Base-by-base conservation (phyloP, 2,113 vertebrate genomes). In the Melanostigma gelatinosum region DNA sequence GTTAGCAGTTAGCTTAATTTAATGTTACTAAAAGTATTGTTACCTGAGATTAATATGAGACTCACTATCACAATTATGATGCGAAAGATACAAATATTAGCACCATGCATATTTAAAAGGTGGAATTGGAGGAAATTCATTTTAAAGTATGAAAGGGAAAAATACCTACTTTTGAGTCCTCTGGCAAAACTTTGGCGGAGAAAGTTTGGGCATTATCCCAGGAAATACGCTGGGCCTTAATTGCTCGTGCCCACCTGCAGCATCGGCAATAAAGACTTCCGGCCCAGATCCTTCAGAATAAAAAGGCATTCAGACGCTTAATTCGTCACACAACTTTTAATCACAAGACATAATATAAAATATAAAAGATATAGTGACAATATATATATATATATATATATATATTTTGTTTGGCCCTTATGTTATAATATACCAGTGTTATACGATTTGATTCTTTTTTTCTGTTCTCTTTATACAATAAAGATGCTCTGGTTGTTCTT, bases 221-320 rank as follows among this genome's bases (percentile, higher is more conserved):
- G 32, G 6, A 34, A 15, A 57, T 3, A 4, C 48, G 10, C 2
- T 0, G 4, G n/a, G 15, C 11, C 6, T 29, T 42, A 61, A 52
- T 36, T 42, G 44, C 10, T 29, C n/a, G 54, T 18, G 38, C 5
- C 4, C 38, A 60, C 40, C 36, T 29, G 42, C 34, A 20, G 27
- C 34, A 15, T 8, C 48, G 29, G 22, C 1, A 48, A 32, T 8
- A 2, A 34, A 13, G 0, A 61, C 55, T 75, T 81, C 76, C 67
- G 58, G 46, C 1, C 24, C 7, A 20, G 11, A 44, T 34, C 36
- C 36, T 79, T 63, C 72, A 75, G 38, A 82, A 69, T 76, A 76
- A 69, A 75, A 76, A 12, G 0, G 2, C 18, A 18, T 34, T 27
- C 24, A 46, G 12, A 46, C 44, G 44, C 11, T 64, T 5, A 24